Base-by-base conservation (phyloP, 1,140 invertebrate species). In the Neoseiulus cucumeris region DNA sequence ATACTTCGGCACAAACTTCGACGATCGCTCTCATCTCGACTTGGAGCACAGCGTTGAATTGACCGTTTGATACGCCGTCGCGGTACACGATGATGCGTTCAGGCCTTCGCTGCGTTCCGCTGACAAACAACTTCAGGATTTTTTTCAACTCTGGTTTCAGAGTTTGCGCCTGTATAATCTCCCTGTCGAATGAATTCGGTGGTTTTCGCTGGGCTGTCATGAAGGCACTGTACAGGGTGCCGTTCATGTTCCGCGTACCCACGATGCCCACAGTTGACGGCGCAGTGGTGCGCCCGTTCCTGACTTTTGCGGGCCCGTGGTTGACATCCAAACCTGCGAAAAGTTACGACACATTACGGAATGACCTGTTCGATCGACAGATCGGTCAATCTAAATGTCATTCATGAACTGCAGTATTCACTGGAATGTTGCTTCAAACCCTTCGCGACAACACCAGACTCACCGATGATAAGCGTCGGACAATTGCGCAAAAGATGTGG, bases 11-110 rank as follows among this genome's bases (percentile, higher is more conserved):
- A n/a, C 67, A 69, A 0, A 69, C 66, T 42, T 64, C 42, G 29
- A 68, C 65, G 5, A 72, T 70, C 6, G 25, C 25, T 42, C 45
- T 44, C 25, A 72, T 39, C 59, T 72, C 71, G 14, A 65, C 22
- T 17, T 71, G 55, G 20, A 44, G n/a, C 7, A 76, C 73, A 55
- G 72, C 68, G 5, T 65, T 39, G 71, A 79, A 79, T 66, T 79
- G 76, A 14, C 76, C 76, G 66, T 77, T 76, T 17, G 73, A 74
- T 9, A 79, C 77, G 44, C 78, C 78, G 69, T 79, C 78, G 29
- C 77, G 70, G 66, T 75, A 78, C 44, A 77, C 74, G 29, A 78
- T 72, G 20, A 78, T 76, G 65, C 67, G 28, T 18, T 64, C 18
- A 65, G 67, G 9, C 55, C 55, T 2, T 44, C 1, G 22, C 59